Evolutionary conservation across 2,888 invertebrate genomes (phyloP), one percentile per base, ranked within the genome.

Genomic region (Ectropis crepuscularia): DNA sequence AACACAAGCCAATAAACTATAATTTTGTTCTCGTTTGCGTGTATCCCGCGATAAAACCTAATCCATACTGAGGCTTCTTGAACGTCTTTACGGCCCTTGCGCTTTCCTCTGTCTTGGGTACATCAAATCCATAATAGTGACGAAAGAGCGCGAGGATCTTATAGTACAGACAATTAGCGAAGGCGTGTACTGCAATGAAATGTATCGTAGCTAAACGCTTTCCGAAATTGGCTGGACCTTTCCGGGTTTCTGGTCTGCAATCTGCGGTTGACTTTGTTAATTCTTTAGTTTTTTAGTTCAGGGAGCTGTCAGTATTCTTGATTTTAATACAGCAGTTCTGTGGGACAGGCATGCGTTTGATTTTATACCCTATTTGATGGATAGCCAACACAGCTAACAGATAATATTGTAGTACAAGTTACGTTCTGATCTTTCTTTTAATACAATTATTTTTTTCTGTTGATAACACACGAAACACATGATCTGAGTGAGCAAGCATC

Each of bases 21-120:
- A 46, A 37, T 63, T 59, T 61, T 65, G 28, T 28, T 70, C 45
- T 68, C 57, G 63, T 55, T 68, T 62, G 58, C 62, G 53, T 53
- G 9, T 45, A 36, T 57, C 57, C 39, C 41, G n/a, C 9, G 36
- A 51, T 46, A 41, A 28, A 41, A 36, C 53, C 53, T n/a, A 16
- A 48, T 5, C n/a, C 16, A 8, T 45, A 53, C 47, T 48, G 63
- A 43, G 39, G 57, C 57, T 53, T 42, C 47, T 62, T 53, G 53
- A 62, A 47, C 51, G 8, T 39, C 16, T 10, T 1, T 41, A 28
- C 10, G 8, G 7, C 5, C 8, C 28, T 9, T 41, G 10, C 28
- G 16, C 16, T 51, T 7, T 41, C n/a, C 5, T 51, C 39, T 41
- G 16, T 4, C 12, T 16, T 41, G 2, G 16, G 16, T 28, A 4